Base-by-base conservation (phyloP, 1,140 invertebrate species). In the Eumeta japonica region DNA sequence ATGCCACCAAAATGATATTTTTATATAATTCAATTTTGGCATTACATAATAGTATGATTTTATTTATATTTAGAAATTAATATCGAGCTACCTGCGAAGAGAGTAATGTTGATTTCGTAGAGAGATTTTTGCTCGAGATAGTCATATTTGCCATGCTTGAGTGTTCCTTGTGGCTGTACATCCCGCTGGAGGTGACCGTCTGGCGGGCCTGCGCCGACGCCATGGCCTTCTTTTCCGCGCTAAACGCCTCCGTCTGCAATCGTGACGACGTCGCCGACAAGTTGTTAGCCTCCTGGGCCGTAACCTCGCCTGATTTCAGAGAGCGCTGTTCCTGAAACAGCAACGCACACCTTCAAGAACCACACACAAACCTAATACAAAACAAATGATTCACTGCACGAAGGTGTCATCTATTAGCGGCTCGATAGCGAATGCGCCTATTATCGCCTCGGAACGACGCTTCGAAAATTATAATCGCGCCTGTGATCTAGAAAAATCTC, bases 191-290 rank as follows among this genome's bases (percentile, higher is more conserved):
- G 0, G 87, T 89, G 37, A 90, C 81, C 3, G 86, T 90, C 62
- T 92, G 89, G 10, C 86, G 79, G 48, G 89, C 88, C 57, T 94
- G 87, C 43, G 90, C 86, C 29, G 89, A 85, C 39, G 87, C 84
- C 70, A 89, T 85, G 1, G 89, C 87, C 55, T 87, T 87, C 71
- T 92, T 89, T 71, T 93, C 89, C 3, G 88, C 83, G 39, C 84
- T 90, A 62, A 90, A 92, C 10, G 83, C 86, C 46, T 92, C 89
- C 28, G 88, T 91, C 29, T 90, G 87, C 13, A 94, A 71, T 62
- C 89, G 89, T 73, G 91, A 85, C 45, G 84, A 86, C 10, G 86
- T 78, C 2, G 86, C 83, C 24, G 87, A 83, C 65, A 89, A 81
- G 51, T 87, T 89, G 55, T 88, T 87, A 41, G 82, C 85, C 62